Base-by-base conservation (phyloP, 2,113 vertebrate genomes). In the Eulemur rufifrons region DNA sequence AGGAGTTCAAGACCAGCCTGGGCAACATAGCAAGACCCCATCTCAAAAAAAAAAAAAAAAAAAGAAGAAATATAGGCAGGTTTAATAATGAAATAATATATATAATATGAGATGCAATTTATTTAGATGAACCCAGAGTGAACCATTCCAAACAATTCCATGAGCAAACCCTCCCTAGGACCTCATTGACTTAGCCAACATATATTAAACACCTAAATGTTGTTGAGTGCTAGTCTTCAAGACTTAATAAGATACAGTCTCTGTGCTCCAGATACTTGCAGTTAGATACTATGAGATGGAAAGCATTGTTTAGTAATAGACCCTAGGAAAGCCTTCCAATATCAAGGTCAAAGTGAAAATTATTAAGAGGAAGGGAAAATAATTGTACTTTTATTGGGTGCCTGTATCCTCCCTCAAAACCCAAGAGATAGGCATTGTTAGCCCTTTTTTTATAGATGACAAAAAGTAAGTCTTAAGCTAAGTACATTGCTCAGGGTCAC, bases 241-340 rank as follows among this genome's bases (percentile, higher is more conserved):
- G 64, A 37, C 81, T 64, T 77, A 91, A 4, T 56, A 87, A 69
- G n/a, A 10, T 82, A 52, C 32, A 20, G 20, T 82, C 50, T 89
- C 21, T 80, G n/a, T 92, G 86, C 52, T 77, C 47, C 59, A 78
- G 39, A 85, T 83, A 83, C 56, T 92, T 93, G 34, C 0, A 87
- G 17, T 89, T 13, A 94, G 59, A 68, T 59, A 68, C 23, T 45
- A 12, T 77, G 21, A 86, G 50, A 66, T 83, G 34, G 37, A 78
- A 94, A 85, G 37, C 77, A 6, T 66, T 80, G 37, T 77, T 85
- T n/a, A 69, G 8, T 90, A 45, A 69, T 86, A 47, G 89, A 59
- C 25, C n/a, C 66, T 80, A 89, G 80, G 68, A 94, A 92, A 86
- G 63, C 9, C 50, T 37, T 92, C 74, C 54, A 66, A 64, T 90